A percentile compares a stretch with the other conserved stretches of the same genome.
These are phyloP conservation scores for Virgularia gustaviana DNA, from an alignment of 92 coral and sea anemone genomes.

Conservation along the genomic window DNA sequence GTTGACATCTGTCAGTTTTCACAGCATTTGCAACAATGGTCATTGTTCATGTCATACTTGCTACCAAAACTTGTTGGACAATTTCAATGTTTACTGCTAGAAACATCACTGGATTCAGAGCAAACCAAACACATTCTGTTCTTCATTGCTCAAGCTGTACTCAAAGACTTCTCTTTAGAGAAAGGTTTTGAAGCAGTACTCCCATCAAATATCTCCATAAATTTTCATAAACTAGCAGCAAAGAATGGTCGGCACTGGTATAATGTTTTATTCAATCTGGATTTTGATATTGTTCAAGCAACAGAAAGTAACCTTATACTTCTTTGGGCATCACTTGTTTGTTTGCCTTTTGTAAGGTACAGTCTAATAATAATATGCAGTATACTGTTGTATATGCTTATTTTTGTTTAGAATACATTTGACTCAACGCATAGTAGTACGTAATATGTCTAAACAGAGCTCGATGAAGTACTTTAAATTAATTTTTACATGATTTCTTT, in stretches of 20 bases:
- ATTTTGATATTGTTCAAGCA: background rate
- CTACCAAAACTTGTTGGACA: conserved; percentile 54
- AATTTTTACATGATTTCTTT: too few species aligned
- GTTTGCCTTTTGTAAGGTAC: conserved; percentile 81
- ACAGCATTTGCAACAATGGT: conserved; percentile 63
- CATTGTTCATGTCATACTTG: conserved; percentile 47
- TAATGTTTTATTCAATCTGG: conserved; percentile 21
- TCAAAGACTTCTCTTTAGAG: conserved; percentile 33
- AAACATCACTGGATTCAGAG: conserved; percentile 19
- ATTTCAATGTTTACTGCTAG: conserved; percentile 55
- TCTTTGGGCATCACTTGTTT: conserved; percentile 71
- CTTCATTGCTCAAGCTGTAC: conserved; percentile 58
- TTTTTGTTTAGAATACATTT: background rate
- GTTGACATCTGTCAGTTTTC: conserved; percentile 51
- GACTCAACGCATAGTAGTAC: background rate
- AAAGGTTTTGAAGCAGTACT: conserved; percentile 10
- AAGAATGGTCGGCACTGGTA: background rate
- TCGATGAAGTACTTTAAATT: too few species aligned
- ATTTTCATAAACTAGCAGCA: conserved; percentile 20
- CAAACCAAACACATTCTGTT: conserved; percentile 50
- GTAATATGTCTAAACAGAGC: background rate
- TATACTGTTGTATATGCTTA: background rate
- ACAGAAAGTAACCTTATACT: conserved; percentile 34
- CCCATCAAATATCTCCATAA: background rate
- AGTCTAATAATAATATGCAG: background rate